Evolutionary conservation across 1,140 invertebrate species (phyloP).

Genomic region (Hydropsyche tenuis): DNA sequence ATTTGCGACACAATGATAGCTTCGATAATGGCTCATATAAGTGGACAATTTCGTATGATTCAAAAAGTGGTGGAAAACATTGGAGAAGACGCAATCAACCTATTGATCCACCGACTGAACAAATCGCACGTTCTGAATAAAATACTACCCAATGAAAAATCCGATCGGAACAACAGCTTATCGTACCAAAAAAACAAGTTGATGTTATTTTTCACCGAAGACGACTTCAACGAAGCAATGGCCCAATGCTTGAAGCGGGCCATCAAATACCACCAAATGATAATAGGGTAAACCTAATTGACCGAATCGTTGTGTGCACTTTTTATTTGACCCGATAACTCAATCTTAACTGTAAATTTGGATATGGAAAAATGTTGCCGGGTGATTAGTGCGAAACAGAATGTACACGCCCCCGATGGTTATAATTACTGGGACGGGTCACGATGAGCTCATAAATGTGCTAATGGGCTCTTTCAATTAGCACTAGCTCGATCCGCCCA

Average conservation of each 20-base stretch:
- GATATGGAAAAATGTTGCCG: too few relatives aligned
- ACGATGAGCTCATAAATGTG: slow-evolving; percentile 15
- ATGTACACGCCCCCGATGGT: slow-evolving; percentile 1
- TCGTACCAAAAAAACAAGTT: background rate
- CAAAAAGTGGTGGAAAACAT: slow-evolving; percentile 38
- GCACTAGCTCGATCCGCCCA: background rate
- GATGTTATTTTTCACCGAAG: slow-evolving; percentile 35
- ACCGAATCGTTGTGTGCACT: too few relatives aligned
- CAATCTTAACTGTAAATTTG: too few relatives aligned
- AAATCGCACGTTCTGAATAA: too few relatives aligned
- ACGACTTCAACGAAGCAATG: slow-evolving; percentile 40
- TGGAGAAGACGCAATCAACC: slow-evolving; percentile 30
- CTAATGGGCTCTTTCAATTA: background rate
- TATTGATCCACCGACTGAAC: slow-evolving; percentile 25
- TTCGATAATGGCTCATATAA: slow-evolving; percentile 43
- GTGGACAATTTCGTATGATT: slow-evolving; percentile 43
- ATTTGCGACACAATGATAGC: slow-evolving; percentile 46
- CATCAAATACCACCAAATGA: slow-evolving; percentile 43
- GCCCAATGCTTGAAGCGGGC: slow-evolving; percentile 40
- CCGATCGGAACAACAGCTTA: background rate
- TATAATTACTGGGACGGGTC: slow-evolving; percentile 10
- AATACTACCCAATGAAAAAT: too few relatives aligned
- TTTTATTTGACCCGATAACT: too few relatives aligned
- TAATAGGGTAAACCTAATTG: slow-evolving; percentile 42
- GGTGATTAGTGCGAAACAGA: too few relatives aligned